Conservation (phyloP, 2,888 invertebrate species). For the Drosophila phalerata region DNA sequence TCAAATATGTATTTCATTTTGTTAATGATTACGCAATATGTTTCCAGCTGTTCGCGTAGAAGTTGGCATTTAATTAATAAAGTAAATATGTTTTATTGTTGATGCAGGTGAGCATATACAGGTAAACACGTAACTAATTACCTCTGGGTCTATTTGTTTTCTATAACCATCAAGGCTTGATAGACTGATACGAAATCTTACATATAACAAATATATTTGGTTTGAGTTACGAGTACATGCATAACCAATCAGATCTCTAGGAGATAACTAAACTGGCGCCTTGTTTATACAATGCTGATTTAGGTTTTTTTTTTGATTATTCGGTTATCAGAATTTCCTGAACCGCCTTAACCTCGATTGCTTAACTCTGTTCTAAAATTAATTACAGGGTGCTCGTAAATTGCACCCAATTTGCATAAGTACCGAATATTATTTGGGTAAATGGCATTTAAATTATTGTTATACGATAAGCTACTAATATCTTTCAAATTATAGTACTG, state of each 20-base stretch:
- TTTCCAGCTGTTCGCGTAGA: slow-evolving; percentile 6
- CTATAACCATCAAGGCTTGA: background rate
- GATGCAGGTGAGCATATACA: slow-evolving; percentile 15
- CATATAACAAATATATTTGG: background rate
- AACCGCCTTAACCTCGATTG: background rate
- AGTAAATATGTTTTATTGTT: slow-evolving; percentile 1
- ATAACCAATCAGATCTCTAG: slow-evolving; percentile 1
- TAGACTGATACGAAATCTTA: background rate
- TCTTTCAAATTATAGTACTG: background rate
- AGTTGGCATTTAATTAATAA: slow-evolving; percentile 5
- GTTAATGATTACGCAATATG: slow-evolving; percentile 7
- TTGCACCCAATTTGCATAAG: background rate
- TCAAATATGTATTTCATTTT: slow-evolving; percentile 2
- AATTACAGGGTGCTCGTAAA: background rate
- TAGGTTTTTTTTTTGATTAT: background rate
- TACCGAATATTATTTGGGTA: background rate
- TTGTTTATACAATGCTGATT: background rate
- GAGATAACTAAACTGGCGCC: background rate
- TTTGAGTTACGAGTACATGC: background rate
- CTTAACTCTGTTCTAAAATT: background rate
- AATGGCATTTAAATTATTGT: too few species aligned
- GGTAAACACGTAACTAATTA: slow-evolving; percentile 1
- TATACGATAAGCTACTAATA: background rate
- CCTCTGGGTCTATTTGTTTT: slow-evolving; percentile 5
- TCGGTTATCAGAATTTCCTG: slow-evolving; percentile 1